These are phyloP conservation scores for Eospalax fontanierii DNA, from an alignment of 2,797 vertebrate species.

Conservation along the genomic window DNA sequence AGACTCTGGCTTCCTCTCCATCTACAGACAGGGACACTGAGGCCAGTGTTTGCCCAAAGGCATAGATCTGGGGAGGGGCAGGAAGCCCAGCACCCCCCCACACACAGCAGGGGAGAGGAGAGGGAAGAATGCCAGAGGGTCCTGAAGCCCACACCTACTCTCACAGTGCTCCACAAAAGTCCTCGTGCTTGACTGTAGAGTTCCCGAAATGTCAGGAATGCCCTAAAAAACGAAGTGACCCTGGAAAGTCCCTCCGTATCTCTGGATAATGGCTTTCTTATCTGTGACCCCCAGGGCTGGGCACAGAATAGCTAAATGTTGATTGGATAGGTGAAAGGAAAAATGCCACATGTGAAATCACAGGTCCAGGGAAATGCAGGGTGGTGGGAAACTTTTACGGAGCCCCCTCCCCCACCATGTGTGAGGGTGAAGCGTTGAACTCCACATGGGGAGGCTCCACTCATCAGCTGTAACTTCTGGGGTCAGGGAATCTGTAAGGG, in stretches of 20 bases:
- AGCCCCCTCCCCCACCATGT: no score
- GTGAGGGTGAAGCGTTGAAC: neutral
- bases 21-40: neutral
- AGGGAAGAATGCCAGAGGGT: neutral
- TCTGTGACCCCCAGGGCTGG: neutral
- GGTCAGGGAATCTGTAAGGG: no score
- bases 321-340: neutral
- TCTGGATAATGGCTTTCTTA: neutral
- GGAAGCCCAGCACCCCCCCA: neutral
- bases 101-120: neutral
- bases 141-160: neutral
- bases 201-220: neutral
- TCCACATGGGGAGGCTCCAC: neutral
- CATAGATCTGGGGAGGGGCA: neutral
- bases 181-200: no score
- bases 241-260: neutral
- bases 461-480: neutral
- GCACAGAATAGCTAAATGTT: accelerated
- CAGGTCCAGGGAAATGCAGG: neutral
- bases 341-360: neutral
- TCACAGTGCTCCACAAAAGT: neutral
- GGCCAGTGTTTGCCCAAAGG: neutral
- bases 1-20: neutral
- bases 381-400: neutral
- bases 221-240: neutral